Base-by-base conservation (phyloP, 2,113 vertebrate species). In the Tychaedon coryphoeus region DNA sequence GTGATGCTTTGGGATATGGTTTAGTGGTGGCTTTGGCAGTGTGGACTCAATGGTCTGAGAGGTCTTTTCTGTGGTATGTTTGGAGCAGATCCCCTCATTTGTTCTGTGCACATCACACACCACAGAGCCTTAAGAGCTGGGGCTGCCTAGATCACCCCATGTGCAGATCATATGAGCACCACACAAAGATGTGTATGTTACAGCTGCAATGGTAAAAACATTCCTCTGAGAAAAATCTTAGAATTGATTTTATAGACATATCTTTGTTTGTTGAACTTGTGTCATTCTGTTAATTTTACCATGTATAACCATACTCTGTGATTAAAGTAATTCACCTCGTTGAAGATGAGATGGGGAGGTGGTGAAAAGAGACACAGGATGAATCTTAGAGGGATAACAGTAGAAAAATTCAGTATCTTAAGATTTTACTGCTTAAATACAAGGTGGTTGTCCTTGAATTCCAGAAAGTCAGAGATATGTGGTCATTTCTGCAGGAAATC, bases 1-100 rank as follows among this genome's bases (percentile, higher is more conserved):
- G 8, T 29, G 19, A 7, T 38, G 24, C 15, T 45, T 66, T n/a
- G 33, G 36, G 23, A 17, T 36, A 29, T n/a, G 16, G 38, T 51
- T 74, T 53, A 66, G 15, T 38, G 38, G 13, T 25, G 53, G 38
- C 20, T 43, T 81, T 45, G 33, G 28, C 23, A 51, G 19, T 24
- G 5, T 28, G 43, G 23, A 73, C 28, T 66, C 33, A 38, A 4
- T 24, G 33, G 8, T n/a, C 23, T 66, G 24, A 53, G 38, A 40
- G 19, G 13, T 31, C 19, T 60, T 53, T 51, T 40, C 38, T n/a
- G 3, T 17, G 33, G 16, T 18, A 8, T 0, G 0, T 31, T 43
- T 62, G 43, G 17, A 38, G 22, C 14, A 89, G 31, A 34, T 14
- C 8, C 14, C 2, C 20, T 62, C 3, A 0, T 8, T 1, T 0